A percentile compares a stretch with the other conserved stretches of the same genome.
Evolutionary conservation across 1,140 invertebrate species (phyloP).

Genomic region (Eriocheir sinensis): DNA sequence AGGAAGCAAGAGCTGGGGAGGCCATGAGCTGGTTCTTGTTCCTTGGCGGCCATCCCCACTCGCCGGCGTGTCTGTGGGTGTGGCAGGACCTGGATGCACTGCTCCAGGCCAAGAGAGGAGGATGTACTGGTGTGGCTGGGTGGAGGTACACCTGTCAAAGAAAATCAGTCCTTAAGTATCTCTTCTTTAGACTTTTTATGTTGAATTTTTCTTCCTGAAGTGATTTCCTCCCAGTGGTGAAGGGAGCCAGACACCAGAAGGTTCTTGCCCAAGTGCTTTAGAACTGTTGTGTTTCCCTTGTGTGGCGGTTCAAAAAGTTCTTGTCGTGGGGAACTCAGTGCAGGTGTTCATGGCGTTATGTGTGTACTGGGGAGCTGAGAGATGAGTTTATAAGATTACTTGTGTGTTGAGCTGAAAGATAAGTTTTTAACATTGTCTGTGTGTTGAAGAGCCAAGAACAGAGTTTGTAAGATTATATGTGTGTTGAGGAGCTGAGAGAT

Average conservation of each 20-base stretch:
- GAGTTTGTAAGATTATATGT: neutral
- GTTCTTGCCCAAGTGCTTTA: conserved; percentile 14
- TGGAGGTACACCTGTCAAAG: neutral
- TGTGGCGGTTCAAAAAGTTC: neutral
- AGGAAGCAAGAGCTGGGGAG: conserved; percentile 49
- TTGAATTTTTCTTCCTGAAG: neutral
- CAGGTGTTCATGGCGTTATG: neutral
- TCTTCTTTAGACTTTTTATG: neutral
- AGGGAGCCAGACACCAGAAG: neutral
- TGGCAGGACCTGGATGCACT: neutral
- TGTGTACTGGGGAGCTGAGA: neutral
- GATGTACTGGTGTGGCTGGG: too few relatives aligned
- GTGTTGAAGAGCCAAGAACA: neutral
- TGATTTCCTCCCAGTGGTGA: neutral
- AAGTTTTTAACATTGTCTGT: neutral
- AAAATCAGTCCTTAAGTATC: neutral
- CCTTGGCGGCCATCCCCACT: neutral
- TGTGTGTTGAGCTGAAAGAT: too few relatives aligned
- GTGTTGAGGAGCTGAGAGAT: neutral
- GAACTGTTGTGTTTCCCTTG: neutral
- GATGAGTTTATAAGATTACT: neutral
- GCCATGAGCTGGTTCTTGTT: neutral
- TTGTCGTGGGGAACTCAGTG: neutral
- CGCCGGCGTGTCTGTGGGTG: neutral
- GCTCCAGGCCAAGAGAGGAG: neutral